Base-by-base conservation (phyloP, 2,797 vertebrate genomes). In the Poecile montanus region DNA sequence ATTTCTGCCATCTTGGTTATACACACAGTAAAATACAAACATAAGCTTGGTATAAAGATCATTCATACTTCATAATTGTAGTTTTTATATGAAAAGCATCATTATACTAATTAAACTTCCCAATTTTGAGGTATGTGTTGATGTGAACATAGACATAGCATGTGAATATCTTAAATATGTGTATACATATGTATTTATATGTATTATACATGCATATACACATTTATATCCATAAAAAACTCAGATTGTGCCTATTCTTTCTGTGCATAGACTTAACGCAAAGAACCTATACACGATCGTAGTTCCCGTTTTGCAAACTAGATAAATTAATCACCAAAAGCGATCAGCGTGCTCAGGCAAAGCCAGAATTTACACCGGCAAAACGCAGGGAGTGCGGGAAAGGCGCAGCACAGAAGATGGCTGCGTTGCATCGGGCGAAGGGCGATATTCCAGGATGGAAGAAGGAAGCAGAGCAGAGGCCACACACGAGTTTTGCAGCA, bases 321-420 rank as follows among this genome's bases (percentile, higher is more conserved):
- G 53, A 75, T 38, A 58, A 89, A 80, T 81, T 57, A 60, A 76
- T 63, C 70, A 13, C 29, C 9, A 1, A 65, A 60, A 89, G 38
- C 40, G 50, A 48, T 36, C 66, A 58, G 71, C 30, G 36, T 22
- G 83, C 71, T 30, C 30, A 1, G 75, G 38, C 54, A 91, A 60
- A 62, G 36, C 38, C 68, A 27, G 42, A 48, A 71, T 87, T 91
- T 61, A n/a, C 72, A 42, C 45, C 7, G 3, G 60, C 36, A 45
- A 79, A 79, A 76, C 17, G 56, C n/a, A 5, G 5, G 16, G 65
- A 14, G 14, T 3, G 57, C 8, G 53, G 5, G 26, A 61, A 56
- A 89, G 51, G 10, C 63, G 8, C 6, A 2, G 68, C 70, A 77
- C 87, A 85, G 45, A 96, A 96, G 61, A 96, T 96, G 96, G 93